Evolutionary conservation across 2,113 vertebrate species (phyloP), one percentile per base, ranked within the genome.

Genomic region (Sciurus niger): DNA sequence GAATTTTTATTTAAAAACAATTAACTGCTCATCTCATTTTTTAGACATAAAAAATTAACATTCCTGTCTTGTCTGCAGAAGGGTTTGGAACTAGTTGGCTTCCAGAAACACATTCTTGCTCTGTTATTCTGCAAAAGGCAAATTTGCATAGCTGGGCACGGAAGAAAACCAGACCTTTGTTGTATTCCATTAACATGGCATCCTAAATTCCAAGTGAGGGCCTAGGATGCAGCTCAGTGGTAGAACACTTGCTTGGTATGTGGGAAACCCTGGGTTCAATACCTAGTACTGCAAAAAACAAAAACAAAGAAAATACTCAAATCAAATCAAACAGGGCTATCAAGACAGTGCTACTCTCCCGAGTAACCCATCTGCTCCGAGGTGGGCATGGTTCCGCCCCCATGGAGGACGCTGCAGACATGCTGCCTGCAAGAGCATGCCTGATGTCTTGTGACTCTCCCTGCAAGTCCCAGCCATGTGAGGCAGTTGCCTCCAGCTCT

Each of bases 61-160:
- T 28, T 87, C 9, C 22, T 76, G 25, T 77, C 70, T 93, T 79
- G 28, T 86, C 91, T 76, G 30, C 16, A 70, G 78, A 82, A 7
- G 34, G 7, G 17, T 73, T 83, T 32, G 11, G 28, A 55, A n/a
- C 48, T 32, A 14, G 53, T 60, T 67, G n/a, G 17, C 65, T 84
- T 80, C 83, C 60, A 74, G 70, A 89, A 90, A 80, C 32, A 92
- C 12, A 20, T 30, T 78, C 51, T 68, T 85, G 34, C 34, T 70
- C 34, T 32, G 6, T 67, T 53, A 16, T 72, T 58, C 40, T 60
- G 34, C 65, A 53, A 34, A 17, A 74, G 37, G 87, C 60, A 85
- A 68, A 60, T 24, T 72, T 32, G 6, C 4, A 65, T 79, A 72
- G 43, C 34, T 46, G 79, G 68, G n/a, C 28, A 22, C 16, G 16